Evolutionary conservation across 2,113 vertebrate species (phyloP).

Genomic region (Apodemus sylvaticus): DNA sequence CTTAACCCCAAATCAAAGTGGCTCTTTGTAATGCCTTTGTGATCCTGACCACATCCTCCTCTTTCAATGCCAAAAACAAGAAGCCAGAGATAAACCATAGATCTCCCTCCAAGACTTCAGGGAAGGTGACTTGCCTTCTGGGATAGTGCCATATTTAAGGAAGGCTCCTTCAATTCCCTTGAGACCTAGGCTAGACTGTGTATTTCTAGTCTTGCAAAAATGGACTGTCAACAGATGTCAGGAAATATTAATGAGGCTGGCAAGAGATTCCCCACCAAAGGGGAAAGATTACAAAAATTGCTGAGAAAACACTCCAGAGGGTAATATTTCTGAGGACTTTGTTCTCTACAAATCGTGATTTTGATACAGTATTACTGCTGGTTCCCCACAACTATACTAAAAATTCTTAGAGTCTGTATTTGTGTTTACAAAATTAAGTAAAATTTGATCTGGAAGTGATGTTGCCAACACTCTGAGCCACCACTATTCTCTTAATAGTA

Average conservation of each 20-base stretch:
- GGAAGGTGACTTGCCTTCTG: conserved; percentile 66
- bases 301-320: conserved; percentile 50
- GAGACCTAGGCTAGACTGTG: conserved; percentile 37
- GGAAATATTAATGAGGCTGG: conserved; percentile 73
- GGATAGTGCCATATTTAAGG: conserved; percentile 40
- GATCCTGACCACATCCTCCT: conserved; percentile 79
- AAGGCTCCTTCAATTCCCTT: conserved; percentile 56
- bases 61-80: conserved; percentile 66
- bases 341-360: conserved; percentile 23
- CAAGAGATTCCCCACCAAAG: conserved; percentile 59
- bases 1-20: conserved; percentile 65
- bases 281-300: conserved; percentile 37
- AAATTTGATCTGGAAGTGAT: conserved; percentile 64
- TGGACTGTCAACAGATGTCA: conserved; percentile 65
- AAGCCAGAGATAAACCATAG: conserved; percentile 72
- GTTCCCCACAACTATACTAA: not conserved
- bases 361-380: conserved; percentile 38
- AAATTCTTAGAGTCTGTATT: conserved; percentile 46
- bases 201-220: conserved; percentile 69
- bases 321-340: conserved; percentile 53
- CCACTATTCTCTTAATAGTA: conserved; percentile 31
- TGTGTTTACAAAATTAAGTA: conserved; percentile 45
- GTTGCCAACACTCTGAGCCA: conserved; percentile 11
- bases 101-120: conserved; percentile 52
- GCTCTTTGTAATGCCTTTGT: conserved; percentile 73